Percentiles rank a stretch among this genome's conserved stretches.
These are phyloP conservation scores for Pheucticus melanocephalus DNA, from an alignment of 2,113 vertebrate genomes.

Conservation along the genomic window DNA sequence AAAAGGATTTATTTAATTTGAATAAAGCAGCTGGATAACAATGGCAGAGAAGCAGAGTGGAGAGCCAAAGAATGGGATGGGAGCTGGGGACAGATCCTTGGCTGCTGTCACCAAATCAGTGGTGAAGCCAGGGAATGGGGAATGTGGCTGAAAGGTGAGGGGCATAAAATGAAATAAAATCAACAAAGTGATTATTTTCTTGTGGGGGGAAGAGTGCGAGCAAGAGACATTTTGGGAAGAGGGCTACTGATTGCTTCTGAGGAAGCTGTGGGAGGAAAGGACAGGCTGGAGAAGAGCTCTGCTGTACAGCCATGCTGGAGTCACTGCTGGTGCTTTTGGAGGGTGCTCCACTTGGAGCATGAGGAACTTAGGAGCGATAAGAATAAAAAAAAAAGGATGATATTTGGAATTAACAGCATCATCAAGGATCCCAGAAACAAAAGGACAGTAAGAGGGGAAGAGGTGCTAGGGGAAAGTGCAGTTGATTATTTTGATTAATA, in stretches of 20 bases:
- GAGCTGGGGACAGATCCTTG: neutral
- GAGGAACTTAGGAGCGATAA: neutral
- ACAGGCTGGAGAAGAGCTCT: neutral
- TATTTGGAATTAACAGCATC: neutral
- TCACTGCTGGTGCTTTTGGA: neutral
- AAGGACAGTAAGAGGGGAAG: neutral
- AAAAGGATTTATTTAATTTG: neutral
- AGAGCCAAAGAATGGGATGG: neutral
- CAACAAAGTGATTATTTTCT: neutral
- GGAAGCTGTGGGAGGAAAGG: neutral
- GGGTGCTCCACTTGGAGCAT: too few species aligned
- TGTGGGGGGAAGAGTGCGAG: rapidly evolving
- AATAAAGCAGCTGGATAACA: neutral
- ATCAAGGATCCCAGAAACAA: neutral
- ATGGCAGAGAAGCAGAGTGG: neutral
- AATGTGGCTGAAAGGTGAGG: neutral
- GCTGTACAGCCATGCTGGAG: neutral
- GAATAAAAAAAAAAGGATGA: rapidly evolving
- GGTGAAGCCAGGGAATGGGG: neutral
- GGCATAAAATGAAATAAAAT: neutral
- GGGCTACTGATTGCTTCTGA: neutral
- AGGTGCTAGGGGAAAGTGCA: neutral
- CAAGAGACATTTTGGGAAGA: neutral
- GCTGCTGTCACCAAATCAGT: neutral
- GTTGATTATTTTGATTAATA: neutral